Conservation (phyloP, 37 sponge, comb jelly and placozoan species). For the Halichondria panicea region DNA sequence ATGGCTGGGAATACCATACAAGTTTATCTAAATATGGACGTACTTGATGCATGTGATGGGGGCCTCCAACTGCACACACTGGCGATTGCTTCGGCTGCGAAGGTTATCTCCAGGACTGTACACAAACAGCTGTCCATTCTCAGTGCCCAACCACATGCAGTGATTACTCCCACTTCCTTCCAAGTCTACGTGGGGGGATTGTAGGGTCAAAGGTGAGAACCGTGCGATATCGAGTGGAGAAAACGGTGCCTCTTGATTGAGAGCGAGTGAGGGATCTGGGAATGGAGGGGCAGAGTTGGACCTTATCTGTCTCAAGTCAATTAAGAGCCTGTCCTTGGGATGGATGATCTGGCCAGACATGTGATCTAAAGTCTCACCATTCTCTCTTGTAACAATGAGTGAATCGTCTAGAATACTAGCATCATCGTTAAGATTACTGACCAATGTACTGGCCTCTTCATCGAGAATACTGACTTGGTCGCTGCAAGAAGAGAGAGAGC, state of each 20-base stretch:
- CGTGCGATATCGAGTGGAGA: no score
- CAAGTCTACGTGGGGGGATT: not conserved
- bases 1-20: no score
- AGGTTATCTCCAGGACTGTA: slow-evolving; percentile 52
- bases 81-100: slow-evolving; percentile 38
- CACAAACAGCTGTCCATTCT: slow-evolving; percentile 36
- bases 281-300: slow-evolving; percentile 47
- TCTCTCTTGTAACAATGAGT: no score
- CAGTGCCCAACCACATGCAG: slow-evolving; percentile 81
- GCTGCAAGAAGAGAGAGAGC: no score
- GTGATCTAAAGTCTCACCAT: no score
- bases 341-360: no score
- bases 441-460: no score
- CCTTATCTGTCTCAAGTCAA: no score
- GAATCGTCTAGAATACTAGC: no score
- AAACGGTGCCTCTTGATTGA: not conserved
- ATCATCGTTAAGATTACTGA: no score
- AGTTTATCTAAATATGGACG: not conserved
- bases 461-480: no score
- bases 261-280: not conserved
- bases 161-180: not conserved
- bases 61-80: slow-evolving; percentile 22
- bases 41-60: slow-evolving; percentile 55
- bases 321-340: no score
- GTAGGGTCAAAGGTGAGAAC: slow-evolving; percentile 50